Conservation (phyloP, 2,797 vertebrate genomes). For the Protonibea diacanthus region DNA sequence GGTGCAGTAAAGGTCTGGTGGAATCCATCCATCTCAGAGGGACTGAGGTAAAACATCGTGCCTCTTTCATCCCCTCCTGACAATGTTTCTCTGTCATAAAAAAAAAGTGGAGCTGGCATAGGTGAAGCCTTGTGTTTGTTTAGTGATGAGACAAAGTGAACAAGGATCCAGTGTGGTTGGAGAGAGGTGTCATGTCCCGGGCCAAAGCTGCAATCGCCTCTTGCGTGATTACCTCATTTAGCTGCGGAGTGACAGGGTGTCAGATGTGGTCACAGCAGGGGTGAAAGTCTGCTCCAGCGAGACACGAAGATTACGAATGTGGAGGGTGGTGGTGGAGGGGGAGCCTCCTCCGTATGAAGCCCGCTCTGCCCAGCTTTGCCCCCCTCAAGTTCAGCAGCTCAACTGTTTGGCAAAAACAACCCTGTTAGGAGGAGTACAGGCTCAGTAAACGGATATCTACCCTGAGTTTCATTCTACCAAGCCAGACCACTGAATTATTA, state of each 20-base stretch:
- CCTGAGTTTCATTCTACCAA: slow-evolving; percentile 55
- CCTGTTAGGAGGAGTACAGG: slow-evolving; percentile 43
- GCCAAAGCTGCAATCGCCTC: slow-evolving; percentile 64
- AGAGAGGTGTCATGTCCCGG: slow-evolving; percentile 43
- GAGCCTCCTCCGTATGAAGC: slow-evolving; percentile 32
- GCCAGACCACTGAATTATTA: slow-evolving; percentile 87
- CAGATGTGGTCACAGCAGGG: slow-evolving; percentile 76
- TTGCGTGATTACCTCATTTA: slow-evolving; percentile 69
- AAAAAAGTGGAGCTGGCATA: background rate
- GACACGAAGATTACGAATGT: slow-evolving; percentile 40
- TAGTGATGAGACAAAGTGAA: slow-evolving; percentile 42
- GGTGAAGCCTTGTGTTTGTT: slow-evolving; percentile 45
- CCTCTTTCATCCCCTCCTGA: slow-evolving; percentile 33
- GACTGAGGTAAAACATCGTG: slow-evolving; percentile 19
- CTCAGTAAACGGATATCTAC: slow-evolving; percentile 72
- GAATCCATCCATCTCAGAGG: slow-evolving; percentile 24
- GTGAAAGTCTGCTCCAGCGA: slow-evolving; percentile 60
- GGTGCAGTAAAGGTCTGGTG: slow-evolving; percentile 32
- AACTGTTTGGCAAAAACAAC: slow-evolving; percentile 72
- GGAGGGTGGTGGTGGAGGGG: too few relatives aligned
- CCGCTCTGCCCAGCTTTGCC: slow-evolving; percentile 23
- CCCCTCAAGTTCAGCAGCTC: slow-evolving; percentile 41
- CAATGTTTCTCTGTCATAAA: slow-evolving; percentile 24
- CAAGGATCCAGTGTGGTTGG: slow-evolving; percentile 44
- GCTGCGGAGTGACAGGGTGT: slow-evolving; percentile 72